A percentile compares a stretch with the other conserved stretches of the same genome.
phyloP scores from a whole-genome alignment of 2,113 vertebrate species.

The Zapornia atra region DNA sequence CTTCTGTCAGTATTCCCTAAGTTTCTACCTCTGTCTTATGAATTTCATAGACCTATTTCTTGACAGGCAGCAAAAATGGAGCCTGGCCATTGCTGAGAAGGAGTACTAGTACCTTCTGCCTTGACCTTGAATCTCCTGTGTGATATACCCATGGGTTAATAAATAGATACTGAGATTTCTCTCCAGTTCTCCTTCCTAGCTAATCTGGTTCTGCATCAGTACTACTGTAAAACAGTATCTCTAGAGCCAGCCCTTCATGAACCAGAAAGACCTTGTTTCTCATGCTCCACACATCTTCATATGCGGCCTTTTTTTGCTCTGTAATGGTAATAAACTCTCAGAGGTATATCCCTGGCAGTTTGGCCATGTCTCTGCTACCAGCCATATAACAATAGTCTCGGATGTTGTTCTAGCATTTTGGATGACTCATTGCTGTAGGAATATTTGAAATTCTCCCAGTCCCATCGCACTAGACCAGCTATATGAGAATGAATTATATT shows the following conservation, averaged over 20 bases:
- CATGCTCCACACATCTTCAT: rapidly evolving
- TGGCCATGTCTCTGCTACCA: background rate
- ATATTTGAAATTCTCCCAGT: background rate
- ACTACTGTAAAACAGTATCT: background rate
- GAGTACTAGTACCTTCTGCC: background rate
- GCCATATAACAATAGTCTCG: background rate
- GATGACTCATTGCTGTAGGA: background rate
- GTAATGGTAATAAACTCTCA: background rate
- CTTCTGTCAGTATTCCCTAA: background rate
- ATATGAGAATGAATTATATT: background rate
- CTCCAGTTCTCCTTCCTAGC: background rate
- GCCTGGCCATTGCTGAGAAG: background rate
- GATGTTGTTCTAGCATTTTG: background rate
- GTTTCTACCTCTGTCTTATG: background rate
- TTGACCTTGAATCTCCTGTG: background rate
- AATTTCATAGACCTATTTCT: background rate
- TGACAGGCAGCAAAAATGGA: background rate
- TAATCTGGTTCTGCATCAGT: background rate
- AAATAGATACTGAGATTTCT: background rate
- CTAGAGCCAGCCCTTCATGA: background rate
- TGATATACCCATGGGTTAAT: background rate
- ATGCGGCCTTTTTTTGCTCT: background rate
- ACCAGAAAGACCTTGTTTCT: background rate
- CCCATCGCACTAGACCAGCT: background rate
- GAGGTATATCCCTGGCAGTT: background rate